phyloP scores from a whole-genome alignment of 2,797 vertebrate genomes.

The Huso huso region DNA sequence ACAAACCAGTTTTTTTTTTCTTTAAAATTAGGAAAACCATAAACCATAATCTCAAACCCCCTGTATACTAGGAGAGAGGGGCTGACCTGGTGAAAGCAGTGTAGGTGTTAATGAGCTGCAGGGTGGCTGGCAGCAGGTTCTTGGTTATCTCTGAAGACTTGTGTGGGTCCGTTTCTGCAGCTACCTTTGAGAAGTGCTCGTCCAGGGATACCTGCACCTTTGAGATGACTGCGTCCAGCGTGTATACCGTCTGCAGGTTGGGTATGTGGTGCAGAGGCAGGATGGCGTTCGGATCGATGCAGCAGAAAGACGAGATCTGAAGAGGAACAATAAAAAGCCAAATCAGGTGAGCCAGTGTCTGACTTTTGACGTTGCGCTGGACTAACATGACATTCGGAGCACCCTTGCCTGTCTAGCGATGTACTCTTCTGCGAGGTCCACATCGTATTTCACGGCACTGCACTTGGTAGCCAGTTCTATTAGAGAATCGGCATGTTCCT shows the following conservation, averaged over 20 bases:
- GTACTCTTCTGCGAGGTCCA: conserved; percentile 93
- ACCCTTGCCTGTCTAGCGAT: conserved; percentile 82
- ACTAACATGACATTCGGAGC: too few relatives aligned
- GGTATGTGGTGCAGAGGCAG: conserved; percentile 84
- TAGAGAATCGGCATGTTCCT: conserved; percentile 75
- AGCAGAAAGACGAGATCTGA: conserved; percentile 90
- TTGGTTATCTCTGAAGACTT: conserved; percentile 90
- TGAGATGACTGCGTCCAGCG: conserved; percentile 89
- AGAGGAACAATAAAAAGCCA: conserved; percentile 21
- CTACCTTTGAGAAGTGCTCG: conserved; percentile 90
- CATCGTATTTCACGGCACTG: conserved; percentile 85
- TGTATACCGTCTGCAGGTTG: conserved; percentile 90
- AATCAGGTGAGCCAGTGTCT: not conserved
- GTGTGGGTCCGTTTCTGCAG: conserved; percentile 77
- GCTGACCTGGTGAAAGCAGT: conserved; percentile 83
- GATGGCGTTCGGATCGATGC: conserved; percentile 74
- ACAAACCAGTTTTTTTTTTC: too few relatives aligned
- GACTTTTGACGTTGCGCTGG: not conserved
- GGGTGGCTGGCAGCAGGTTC: conserved; percentile 85
- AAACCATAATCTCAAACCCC: too few relatives aligned
- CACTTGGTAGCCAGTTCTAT: conserved; percentile 78
- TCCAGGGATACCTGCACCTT: conserved; percentile 97
- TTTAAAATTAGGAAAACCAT: too few relatives aligned
- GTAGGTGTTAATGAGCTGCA: conserved; percentile 89
- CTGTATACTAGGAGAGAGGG: not conserved